Base-by-base conservation (phyloP, 2,888 invertebrate species). In the Eulithis testata region DNA sequence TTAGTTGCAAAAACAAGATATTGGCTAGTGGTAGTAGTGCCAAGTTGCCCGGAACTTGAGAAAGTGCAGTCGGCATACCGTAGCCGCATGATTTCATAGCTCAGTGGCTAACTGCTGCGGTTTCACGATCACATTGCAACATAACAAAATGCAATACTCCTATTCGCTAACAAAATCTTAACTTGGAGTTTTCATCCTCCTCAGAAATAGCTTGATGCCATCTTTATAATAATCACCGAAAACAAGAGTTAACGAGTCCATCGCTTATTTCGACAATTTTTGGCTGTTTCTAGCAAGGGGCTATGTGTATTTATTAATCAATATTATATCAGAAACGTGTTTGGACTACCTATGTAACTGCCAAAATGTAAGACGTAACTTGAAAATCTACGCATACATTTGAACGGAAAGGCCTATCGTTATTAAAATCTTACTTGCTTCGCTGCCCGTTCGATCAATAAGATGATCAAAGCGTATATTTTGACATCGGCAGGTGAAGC, bases 51-150 rank as follows among this genome's bases (percentile, higher is more conserved):
- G 79, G 79, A 76, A 83, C 79, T 83, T 83, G 89, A 83, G 91
- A 91, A 91, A 91, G 91, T 90, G 88, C 82, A 85, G 79, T 73
- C 83, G 81, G 84, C 89, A 89, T 88, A 84, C 86, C 86, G 84
- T 80, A 75, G 85, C 83, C 78, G 88, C 90, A 88, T 88, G 87
- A 88, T 88, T 91, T 90, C 88, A 90, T 90, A 89, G 84, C 88
- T 88, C 88, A 89, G 82, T 90, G 86, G 83, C 80, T 82, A 82
- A 81, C 82, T 74, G 78, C 79, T 83, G 83, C 76, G 84, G 86
- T 90, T 90, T 91, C 88, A 85, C 84, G 83, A 82, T 79, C 81
- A 78, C 76, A 79, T 83, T 84, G 81, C 82, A 83, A 78, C 76
- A 54, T 60, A 53, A 65, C 69, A 65, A 66, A 66, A 59, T 66